These are phyloP conservation scores for Muscidifurax raptorellus DNA, from an alignment of 1,140 invertebrate genomes.

Conservation along the genomic window DNA sequence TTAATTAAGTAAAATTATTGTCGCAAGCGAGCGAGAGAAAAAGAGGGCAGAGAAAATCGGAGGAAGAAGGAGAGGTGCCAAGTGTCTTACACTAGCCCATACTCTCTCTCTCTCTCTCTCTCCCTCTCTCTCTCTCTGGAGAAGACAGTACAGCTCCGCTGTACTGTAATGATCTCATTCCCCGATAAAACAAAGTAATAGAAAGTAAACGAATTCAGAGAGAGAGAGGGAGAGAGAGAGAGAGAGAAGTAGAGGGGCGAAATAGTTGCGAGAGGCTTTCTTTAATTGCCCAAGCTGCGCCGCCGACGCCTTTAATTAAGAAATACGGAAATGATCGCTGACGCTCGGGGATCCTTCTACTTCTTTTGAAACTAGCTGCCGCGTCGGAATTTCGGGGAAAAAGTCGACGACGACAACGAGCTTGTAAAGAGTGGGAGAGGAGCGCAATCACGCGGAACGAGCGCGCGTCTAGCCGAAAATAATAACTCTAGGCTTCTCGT, in stretches of 20 bases:
- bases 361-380: constrained; percentile 16
- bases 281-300: constrained; percentile 48
- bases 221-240: neutral
- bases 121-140: constrained; percentile 50
- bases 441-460: constrained; percentile 54
- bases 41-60: constrained; percentile 24
- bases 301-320: constrained; percentile 46
- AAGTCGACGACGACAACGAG: neutral
- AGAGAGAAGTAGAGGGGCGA: no score
- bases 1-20: constrained; percentile 78
- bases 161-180: constrained; percentile 68
- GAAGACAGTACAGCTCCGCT: neutral
- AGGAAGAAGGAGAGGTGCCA: constrained; percentile 46
- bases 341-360: neutral
- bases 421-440: constrained; percentile 5
- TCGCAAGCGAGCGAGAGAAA: constrained; percentile 68
- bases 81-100: constrained; percentile 42
- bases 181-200: constrained; percentile 71
- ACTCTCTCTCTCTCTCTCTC: constrained; percentile 51
- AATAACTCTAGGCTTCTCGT: constrained; percentile 33
- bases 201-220: constrained; percentile 69
- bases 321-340: constrained; percentile 51
- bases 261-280: constrained; percentile 42
- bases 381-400: neutral
- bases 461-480: constrained; percentile 45